These are phyloP conservation scores for Hepsetus odoe DNA, from an alignment of 2,113 vertebrate species.

Conservation along the genomic window DNA sequence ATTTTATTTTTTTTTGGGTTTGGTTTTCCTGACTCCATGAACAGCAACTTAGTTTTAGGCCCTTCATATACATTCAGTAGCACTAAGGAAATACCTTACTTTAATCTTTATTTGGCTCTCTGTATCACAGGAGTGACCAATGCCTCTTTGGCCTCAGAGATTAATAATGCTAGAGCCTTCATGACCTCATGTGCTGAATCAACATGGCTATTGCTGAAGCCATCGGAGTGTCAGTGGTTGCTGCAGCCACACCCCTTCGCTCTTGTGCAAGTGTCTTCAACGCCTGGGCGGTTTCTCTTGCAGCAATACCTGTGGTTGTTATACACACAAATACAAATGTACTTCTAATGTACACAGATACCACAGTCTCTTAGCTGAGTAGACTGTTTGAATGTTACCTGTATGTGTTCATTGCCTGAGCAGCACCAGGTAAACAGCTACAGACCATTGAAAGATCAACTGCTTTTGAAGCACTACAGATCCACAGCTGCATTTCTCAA, in stretches of 20 bases:
- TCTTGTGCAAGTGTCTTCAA: constrained; percentile 92
- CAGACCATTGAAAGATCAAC: constrained; percentile 96
- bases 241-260: constrained; percentile 91
- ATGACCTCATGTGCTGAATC: constrained; percentile 94
- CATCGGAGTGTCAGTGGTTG: constrained; percentile 84
- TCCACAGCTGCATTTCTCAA: constrained; percentile 95
- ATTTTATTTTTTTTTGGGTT: too few relatives aligned
- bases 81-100: constrained; percentile 77
- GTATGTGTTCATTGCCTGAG: constrained; percentile 96
- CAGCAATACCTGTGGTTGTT: constrained; percentile 83
- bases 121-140: constrained; percentile 88
- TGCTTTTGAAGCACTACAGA: constrained; percentile 93
- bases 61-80: not conserved
- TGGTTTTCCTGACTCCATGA: too few relatives aligned
- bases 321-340: not conserved
- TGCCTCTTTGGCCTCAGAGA: constrained; percentile 93
- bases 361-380: not conserved
- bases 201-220: constrained; percentile 91
- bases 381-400: constrained; percentile 74
- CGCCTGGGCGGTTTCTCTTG: constrained; percentile 93
- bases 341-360: too few relatives aligned
- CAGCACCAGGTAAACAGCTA: constrained; percentile 94
- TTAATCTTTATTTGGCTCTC: constrained; percentile 94
- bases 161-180: constrained; percentile 94
- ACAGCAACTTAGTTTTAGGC: too few relatives aligned